Evolutionary conservation across 2,888 invertebrate genomes (phyloP).

Genomic region (Uropetala carovei): DNA sequence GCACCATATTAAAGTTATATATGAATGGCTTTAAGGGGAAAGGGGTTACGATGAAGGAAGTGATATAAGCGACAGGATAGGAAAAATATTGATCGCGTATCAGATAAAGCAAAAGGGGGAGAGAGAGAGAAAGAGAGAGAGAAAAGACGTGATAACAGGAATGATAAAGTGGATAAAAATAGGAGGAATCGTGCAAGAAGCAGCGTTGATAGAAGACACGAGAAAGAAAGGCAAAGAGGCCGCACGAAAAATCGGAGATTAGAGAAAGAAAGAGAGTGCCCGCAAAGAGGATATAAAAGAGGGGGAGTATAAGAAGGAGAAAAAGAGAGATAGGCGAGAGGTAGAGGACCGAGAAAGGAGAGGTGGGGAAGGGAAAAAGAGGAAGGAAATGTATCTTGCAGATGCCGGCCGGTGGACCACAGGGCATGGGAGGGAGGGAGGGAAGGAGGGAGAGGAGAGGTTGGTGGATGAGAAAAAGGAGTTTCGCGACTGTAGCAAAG

Average conservation of each 20-base stretch:
- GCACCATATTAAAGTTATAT: too few species aligned
- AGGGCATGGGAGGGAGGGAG: constrained; percentile 1
- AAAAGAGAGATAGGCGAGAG: constrained; percentile 9
- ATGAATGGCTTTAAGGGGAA: too few species aligned
- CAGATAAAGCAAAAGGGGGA: constrained; percentile 68
- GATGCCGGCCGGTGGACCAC: background rate
- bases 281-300: background rate
- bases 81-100: too few species aligned
- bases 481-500: constrained; percentile 61
- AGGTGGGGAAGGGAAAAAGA: background rate
- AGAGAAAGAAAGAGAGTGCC: background rate
- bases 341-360: background rate
- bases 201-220: background rate
- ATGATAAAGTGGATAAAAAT: constrained; percentile 21
- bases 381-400: constrained; percentile 41
- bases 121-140: constrained; percentile 69
- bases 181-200: constrained; percentile 30
- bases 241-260: background rate
- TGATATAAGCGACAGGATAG: too few species aligned
- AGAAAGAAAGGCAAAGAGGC: background rate
- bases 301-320: background rate
- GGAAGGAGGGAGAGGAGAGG: background rate
- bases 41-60: too few species aligned
- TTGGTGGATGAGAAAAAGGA: constrained; percentile 39
- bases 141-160: constrained; percentile 67